These are phyloP conservation scores for Psittacula cyanocephala DNA, from an alignment of 2,113 vertebrate genomes.

Conservation along the genomic window DNA sequence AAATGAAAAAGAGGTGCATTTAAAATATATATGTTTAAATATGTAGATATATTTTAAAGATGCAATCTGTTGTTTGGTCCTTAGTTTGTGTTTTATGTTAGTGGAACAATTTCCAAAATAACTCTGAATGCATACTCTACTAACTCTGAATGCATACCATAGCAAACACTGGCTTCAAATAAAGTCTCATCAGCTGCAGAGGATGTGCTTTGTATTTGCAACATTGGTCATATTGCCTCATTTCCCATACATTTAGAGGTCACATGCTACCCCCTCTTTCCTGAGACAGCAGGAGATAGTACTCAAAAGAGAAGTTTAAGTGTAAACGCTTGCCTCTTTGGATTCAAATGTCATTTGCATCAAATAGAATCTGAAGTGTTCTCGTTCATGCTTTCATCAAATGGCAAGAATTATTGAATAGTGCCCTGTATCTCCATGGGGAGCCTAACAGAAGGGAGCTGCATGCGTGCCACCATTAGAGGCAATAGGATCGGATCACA, in stretches of 20 bases:
- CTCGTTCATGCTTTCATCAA: not conserved
- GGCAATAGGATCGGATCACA: not conserved
- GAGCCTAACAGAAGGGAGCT: not conserved
- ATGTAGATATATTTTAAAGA: not conserved
- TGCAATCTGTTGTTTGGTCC: not conserved
- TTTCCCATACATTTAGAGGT: not conserved
- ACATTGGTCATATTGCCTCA: not conserved
- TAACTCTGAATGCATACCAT: not conserved
- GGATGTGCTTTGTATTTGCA: not conserved
- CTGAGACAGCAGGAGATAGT: not conserved
- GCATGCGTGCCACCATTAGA: rapidly evolving
- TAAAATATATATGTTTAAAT: not conserved
- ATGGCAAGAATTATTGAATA: not conserved
- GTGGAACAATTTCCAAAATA: not conserved
- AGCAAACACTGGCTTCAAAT: slow-evolving; percentile 13
- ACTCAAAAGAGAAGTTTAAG: not conserved
- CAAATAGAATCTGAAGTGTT: not conserved
- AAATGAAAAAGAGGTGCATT: not conserved
- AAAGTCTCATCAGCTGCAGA: not conserved
- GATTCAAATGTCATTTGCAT: not conserved
- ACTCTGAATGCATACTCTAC: not conserved
- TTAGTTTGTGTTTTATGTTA: not conserved
- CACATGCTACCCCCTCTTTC: not conserved
- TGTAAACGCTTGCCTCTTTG: not conserved
- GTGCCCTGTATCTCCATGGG: not conserved